Conservation (phyloP, 2,113 vertebrate genomes). For the Benitochromis conjunctus region DNA sequence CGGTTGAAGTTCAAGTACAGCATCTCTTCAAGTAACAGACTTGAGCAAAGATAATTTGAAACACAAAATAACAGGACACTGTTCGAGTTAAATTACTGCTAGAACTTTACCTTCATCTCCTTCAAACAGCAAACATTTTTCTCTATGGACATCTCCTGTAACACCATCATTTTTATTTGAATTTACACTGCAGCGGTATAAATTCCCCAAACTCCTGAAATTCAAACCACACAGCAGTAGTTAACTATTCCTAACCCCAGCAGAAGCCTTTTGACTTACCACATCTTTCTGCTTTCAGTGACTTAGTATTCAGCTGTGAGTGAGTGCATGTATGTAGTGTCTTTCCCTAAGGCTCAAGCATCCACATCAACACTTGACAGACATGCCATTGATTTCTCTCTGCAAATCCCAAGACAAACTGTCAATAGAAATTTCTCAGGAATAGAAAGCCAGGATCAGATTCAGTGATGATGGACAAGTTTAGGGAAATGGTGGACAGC, state of each 20-base stretch:
- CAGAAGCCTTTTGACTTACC: neutral
- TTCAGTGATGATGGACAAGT: neutral
- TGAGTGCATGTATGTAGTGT: neutral
- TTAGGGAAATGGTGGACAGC: neutral
- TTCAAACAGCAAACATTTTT: neutral
- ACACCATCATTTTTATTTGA: neutral
- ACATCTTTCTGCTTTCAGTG: neutral
- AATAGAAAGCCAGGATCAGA: neutral
- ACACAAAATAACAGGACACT: neutral
- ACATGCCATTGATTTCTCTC: constrained; percentile 45
- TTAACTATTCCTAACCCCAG: neutral
- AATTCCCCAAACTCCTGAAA: neutral
- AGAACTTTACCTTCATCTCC: neutral
- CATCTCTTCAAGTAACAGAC: neutral
- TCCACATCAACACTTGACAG: constrained; percentile 31
- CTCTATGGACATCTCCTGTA: neutral
- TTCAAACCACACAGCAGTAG: neutral
- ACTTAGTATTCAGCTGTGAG: neutral
- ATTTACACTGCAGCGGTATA: neutral
- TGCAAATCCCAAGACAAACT: constrained; percentile 48
- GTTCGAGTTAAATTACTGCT: neutral
- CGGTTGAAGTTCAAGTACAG: neutral
- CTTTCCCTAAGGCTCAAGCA: neutral
- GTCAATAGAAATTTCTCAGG: constrained; percentile 38
- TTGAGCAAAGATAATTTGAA: neutral